phyloP scores from a whole-genome alignment of 2,888 invertebrate species.

The Lucinisca nassula region DNA sequence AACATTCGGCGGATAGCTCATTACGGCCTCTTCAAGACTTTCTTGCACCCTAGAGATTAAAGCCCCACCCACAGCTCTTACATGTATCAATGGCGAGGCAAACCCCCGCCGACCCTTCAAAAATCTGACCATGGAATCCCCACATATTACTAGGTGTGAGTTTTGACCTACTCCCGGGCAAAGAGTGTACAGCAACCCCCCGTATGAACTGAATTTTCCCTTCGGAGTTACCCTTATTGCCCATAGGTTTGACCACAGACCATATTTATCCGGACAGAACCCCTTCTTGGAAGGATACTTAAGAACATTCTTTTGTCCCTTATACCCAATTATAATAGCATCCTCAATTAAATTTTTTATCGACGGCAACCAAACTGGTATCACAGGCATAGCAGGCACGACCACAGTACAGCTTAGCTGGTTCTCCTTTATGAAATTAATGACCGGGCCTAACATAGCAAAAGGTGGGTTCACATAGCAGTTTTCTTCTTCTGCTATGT shows the following conservation, averaged over 20 bases:
- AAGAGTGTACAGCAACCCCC: neutral
- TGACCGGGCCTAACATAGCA: neutral
- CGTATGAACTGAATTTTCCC: neutral
- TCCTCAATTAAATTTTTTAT: neutral
- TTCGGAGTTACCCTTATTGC: neutral
- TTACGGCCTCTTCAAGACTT: neutral
- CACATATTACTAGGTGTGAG: neutral
- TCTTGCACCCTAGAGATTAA: neutral
- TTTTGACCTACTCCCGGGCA: neutral
- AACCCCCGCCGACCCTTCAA: neutral
- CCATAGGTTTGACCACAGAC: slow-evolving; percentile 19
- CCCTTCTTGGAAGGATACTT: neutral
- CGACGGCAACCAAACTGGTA: neutral
- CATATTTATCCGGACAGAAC: neutral
- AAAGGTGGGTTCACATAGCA: neutral
- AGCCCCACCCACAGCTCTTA: slow-evolving; percentile 6
- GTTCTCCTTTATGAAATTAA: neutral
- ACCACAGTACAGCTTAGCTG: neutral
- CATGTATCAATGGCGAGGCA: neutral
- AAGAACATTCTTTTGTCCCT: neutral
- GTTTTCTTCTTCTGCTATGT: neutral
- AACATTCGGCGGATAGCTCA: no score
- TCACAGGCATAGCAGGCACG: neutral
- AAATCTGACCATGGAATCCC: neutral
- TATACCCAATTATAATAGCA: neutral